Conservation (phyloP, 2,113 vertebrate species). For the Bufo gargarizans region DNA sequence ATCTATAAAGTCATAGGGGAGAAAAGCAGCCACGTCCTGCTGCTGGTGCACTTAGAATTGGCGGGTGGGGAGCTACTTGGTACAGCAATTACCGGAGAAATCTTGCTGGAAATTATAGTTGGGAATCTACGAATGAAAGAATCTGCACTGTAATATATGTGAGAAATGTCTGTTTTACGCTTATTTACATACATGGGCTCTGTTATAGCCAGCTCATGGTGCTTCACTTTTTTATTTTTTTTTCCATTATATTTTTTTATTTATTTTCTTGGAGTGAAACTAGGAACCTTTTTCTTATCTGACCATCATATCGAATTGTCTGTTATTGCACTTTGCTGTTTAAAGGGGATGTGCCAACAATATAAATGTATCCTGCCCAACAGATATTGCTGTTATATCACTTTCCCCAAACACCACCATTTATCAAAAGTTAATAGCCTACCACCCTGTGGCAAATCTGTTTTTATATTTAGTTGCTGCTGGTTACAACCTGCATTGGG, state of each 20-base stretch:
- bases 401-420: no score
- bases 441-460: no score
- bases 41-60: background rate
- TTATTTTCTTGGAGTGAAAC: no score
- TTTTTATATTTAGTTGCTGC: no score
- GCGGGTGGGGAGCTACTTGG: background rate
- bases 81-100: background rate
- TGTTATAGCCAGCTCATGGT: background rate
- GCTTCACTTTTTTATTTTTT: background rate
- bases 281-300: no score
- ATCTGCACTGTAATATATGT: background rate
- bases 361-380: no score
- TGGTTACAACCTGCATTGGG: no score
- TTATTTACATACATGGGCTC: background rate
- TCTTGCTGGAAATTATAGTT: constrained; percentile 13
- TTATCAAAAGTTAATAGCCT: no score
- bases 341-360: no score
- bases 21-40: background rate
- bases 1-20: background rate
- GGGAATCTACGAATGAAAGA: background rate
- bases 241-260: background rate
- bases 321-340: no score
- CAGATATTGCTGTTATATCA: no score
- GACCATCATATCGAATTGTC: no score
- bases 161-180: background rate